phyloP scores from a whole-genome alignment of 2,113 vertebrate species.

The Merops nubicus region DNA sequence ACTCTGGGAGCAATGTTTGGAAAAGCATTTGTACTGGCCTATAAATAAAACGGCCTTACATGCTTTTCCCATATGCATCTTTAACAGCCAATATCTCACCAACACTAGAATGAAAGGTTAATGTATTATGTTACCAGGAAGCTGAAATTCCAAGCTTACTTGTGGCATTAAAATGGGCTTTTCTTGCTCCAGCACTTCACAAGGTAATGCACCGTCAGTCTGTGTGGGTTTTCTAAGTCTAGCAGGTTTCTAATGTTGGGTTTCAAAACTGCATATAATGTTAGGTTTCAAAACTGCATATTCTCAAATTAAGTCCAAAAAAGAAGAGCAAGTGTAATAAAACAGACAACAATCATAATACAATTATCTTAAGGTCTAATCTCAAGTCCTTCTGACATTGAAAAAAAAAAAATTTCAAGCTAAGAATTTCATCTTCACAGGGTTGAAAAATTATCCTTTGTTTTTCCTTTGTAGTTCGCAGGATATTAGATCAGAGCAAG shows the following conservation, averaged over 20 bases:
- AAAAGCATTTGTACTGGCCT: neutral
- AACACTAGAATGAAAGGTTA: neutral
- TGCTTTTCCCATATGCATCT: neutral
- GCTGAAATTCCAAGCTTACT: neutral
- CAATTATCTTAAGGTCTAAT: conserved; percentile 5
- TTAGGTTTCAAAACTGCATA: neutral
- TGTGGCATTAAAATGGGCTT: neutral
- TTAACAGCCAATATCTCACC: neutral
- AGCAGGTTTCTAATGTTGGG: neutral
- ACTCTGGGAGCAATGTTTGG: neutral
- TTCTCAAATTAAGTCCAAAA: neutral
- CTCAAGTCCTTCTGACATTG: neutral
- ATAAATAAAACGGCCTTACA: neutral
- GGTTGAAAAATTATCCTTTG: neutral
- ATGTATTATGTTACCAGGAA: neutral
- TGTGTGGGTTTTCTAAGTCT: neutral
- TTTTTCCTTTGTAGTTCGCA: neutral
- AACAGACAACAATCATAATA: neutral
- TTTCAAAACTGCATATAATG: neutral
- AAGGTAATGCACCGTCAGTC: neutral
- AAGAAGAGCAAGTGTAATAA: neutral
- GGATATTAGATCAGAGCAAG: neutral
- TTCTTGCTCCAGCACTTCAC: neutral
- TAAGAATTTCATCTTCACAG: neutral
- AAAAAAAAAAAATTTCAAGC: neutral